Base-by-base conservation (phyloP, 2,113 vertebrate species). In the Podiceps cristatus region DNA sequence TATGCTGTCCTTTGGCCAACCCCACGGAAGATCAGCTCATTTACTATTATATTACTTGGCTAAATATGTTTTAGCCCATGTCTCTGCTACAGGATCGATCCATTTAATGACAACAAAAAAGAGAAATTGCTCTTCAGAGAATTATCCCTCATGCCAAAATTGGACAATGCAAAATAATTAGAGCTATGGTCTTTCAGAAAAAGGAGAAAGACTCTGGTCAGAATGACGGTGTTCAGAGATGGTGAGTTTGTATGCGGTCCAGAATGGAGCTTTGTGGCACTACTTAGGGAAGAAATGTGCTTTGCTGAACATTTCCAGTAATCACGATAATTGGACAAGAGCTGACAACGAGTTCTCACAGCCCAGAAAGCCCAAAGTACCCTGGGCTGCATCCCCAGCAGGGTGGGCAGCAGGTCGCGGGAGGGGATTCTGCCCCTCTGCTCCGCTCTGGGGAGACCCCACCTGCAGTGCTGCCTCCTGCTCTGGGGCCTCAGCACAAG, bases 311-410 rank as follows among this genome's bases (percentile, higher is more conserved):
- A 45, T 83, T 58, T 25, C 33, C 2, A 68, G 6, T 53, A 83
- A 67, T 45, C 35, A 53, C 11, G 90, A 18, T n/a, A 67, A 50
- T 40, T 67, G 28, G 22, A 73, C 1, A 0, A 44, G 18, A 49
- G 29, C n/a, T 0, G 0, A 5, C n/a, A 68, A 10, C 9, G 14
- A 68, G 2, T 0, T 0, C 11, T 60, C 5, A 4, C 13, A 62
- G 35, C 27, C 25, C 50, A 77, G 45, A 69, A 74, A 33, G 25
- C 5, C 29, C 67, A 0, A 3, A 0, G 0, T 13, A 29, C 45
- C 19, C 60, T 73, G 25, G 50, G 23, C 35, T 90, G 35, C 35
- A 45, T 33, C 45, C 52, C 58, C 74, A 84, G 53, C 6, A 60
- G 37, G 37, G 37, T 31, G 59, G 11, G 19, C 74, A 82, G 33